phyloP scores from a whole-genome alignment of 2,113 vertebrate genomes.

The Chaenocephalus aceratus region DNA sequence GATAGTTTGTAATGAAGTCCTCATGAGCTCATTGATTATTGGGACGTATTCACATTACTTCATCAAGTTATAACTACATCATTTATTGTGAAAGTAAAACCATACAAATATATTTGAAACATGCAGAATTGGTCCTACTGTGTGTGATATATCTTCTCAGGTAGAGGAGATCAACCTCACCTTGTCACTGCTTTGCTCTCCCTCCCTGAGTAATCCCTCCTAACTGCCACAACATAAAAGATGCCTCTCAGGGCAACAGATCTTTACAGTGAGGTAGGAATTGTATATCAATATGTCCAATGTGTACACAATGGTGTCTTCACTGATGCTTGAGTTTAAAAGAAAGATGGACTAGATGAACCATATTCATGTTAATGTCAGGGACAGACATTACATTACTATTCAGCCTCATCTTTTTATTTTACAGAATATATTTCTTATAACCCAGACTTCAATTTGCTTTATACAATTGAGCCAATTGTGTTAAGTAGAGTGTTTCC shows the following conservation, averaged over 20 bases:
- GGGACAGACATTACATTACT: too few relatives aligned
- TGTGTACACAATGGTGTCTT: neutral
- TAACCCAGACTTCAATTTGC: neutral
- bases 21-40: neutral
- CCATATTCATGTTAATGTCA: neutral
- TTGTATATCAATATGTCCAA: neutral
- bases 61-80: neutral
- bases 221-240: neutral
- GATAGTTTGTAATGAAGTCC: slow-evolving; percentile 8
- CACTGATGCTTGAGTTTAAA: neutral
- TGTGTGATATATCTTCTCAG: neutral
- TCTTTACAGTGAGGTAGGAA: neutral
- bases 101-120: too few relatives aligned
- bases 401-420: neutral
- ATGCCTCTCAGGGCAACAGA: neutral
- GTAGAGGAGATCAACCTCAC: neutral
- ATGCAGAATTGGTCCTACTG: too few relatives aligned
- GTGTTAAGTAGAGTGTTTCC: neutral
- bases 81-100: neutral
- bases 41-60: neutral
- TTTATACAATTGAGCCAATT: neutral
- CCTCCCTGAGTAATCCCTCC: neutral
- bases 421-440: neutral
- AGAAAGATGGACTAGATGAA: neutral
- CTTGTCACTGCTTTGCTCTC: neutral